These are phyloP conservation scores for Brachyhypopomus occidentalis DNA, from an alignment of 2,113 vertebrate genomes.

Conservation along the genomic window DNA sequence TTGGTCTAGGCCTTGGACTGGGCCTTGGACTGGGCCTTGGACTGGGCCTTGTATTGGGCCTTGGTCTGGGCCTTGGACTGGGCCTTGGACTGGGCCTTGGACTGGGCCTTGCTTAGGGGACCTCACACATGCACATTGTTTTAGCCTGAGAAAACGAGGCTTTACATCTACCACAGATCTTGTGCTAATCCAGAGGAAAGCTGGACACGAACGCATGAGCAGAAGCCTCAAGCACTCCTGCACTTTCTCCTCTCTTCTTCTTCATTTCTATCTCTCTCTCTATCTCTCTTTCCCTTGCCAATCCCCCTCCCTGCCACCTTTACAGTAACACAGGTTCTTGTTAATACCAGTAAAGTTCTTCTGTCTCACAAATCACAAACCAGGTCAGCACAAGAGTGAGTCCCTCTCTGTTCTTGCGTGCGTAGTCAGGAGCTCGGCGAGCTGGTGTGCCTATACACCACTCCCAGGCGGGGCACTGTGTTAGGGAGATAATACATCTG, in stretches of 20 bases:
- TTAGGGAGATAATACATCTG: slow-evolving; percentile 40
- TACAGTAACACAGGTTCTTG: background rate
- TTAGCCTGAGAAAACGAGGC: background rate
- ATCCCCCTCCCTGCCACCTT: too few relatives aligned
- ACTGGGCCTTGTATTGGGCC: too few relatives aligned
- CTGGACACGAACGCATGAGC: background rate
- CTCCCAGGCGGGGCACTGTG: slow-evolving; percentile 13
- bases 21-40: too few relatives aligned
- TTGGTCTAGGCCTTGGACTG: too few relatives aligned
- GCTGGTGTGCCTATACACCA: slow-evolving; percentile 32
- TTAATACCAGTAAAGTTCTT: slow-evolving; percentile 26
- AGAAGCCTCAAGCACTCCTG: background rate
- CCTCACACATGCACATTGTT: background rate
- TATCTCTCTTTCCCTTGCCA: too few relatives aligned
- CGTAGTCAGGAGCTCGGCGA: slow-evolving; percentile 22
- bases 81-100: too few relatives aligned
- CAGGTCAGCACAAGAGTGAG: slow-evolving; percentile 26
- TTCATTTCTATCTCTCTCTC: too few relatives aligned
- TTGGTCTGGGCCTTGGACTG: too few relatives aligned
- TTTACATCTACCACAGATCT: background rate
- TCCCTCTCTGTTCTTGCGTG: slow-evolving; percentile 1
- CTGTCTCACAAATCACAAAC: slow-evolving; percentile 40
- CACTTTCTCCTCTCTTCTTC: background rate
- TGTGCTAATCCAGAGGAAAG: background rate
- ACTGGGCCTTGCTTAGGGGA: too few relatives aligned